Conservation (phyloP, 2,113 vertebrate species). For the Mesoclemmys tuberculata region DNA sequence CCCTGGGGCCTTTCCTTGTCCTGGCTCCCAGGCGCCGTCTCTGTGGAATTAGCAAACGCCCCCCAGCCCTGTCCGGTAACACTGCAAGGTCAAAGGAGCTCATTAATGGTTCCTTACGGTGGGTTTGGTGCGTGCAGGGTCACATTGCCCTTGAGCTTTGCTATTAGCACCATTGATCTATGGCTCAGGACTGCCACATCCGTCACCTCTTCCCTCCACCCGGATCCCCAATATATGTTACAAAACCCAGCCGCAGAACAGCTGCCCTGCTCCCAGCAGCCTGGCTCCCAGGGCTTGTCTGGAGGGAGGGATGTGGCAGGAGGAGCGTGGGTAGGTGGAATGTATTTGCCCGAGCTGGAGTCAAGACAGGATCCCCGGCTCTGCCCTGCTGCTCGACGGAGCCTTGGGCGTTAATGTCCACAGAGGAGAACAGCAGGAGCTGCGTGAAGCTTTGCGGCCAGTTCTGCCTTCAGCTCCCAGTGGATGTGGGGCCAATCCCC, state of each 20-base stretch:
- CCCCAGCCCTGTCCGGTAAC: background rate
- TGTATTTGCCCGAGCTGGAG: background rate
- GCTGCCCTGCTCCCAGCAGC: too few relatives aligned
- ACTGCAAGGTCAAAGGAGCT: background rate
- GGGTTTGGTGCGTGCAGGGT: background rate
- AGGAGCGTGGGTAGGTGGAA: background rate
- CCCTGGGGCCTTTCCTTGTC: background rate
- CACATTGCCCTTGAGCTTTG: background rate
- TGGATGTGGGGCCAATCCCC: background rate
- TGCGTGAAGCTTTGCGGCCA: background rate
- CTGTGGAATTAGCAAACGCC: background rate
- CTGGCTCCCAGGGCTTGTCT: too few relatives aligned
- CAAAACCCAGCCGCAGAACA: too few relatives aligned
- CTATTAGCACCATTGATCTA: background rate
- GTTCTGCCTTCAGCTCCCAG: background rate
- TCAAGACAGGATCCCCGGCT: background rate
- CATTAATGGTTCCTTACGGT: background rate
- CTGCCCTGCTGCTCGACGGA: background rate
- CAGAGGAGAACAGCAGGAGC: background rate
- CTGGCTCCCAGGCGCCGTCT: background rate
- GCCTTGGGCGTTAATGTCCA: background rate
- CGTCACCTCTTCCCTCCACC: background rate
- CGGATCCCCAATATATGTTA: background rate
- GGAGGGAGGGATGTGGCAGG: background rate
- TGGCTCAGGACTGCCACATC: background rate